phyloP scores from a whole-genome alignment of 1,140 invertebrate species.

The Antheraea mylitta region DNA sequence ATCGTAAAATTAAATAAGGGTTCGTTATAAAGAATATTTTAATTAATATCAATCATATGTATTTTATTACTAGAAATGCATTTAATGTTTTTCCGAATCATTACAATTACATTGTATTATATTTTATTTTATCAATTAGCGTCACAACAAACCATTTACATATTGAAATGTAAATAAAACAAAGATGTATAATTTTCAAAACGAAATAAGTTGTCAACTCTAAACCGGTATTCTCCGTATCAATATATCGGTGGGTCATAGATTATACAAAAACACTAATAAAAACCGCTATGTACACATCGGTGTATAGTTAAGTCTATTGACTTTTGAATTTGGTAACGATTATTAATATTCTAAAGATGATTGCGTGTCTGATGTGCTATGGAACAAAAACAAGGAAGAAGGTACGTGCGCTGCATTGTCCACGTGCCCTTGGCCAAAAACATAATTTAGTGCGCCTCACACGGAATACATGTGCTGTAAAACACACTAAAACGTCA shows the following conservation, averaged over 20 bases:
- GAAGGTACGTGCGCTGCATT: constrained; percentile 44
- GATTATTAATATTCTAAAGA: constrained; percentile 62
- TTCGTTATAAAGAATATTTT: not conserved
- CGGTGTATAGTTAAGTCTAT: constrained; percentile 37
- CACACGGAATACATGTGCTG: not conserved
- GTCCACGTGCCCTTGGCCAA: constrained; percentile 57
- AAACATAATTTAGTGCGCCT: constrained; percentile 7
- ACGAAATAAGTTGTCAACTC: constrained; percentile 12
- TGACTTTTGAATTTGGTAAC: constrained; percentile 35
- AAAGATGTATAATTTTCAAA: not conserved
- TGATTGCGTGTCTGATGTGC: constrained; percentile 46
- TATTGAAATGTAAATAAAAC: not conserved
- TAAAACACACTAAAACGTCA: not conserved
- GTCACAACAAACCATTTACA: not conserved
- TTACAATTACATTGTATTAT: not conserved
- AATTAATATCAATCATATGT: not conserved
- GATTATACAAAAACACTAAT: constrained; percentile 24
- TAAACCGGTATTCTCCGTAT: constrained; percentile 17
- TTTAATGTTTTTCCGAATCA: not conserved
- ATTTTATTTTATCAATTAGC: not conserved
- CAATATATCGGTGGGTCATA: not conserved
- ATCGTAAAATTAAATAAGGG: not conserved
- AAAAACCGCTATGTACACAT: constrained; percentile 22
- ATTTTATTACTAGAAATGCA: not conserved
- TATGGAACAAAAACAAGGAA: constrained; percentile 65